A percentile compares a stretch with the other conserved stretches of the same genome.
phyloP scores from a whole-genome alignment of 2,797 vertebrate species.

The Catharus ustulatus region DNA sequence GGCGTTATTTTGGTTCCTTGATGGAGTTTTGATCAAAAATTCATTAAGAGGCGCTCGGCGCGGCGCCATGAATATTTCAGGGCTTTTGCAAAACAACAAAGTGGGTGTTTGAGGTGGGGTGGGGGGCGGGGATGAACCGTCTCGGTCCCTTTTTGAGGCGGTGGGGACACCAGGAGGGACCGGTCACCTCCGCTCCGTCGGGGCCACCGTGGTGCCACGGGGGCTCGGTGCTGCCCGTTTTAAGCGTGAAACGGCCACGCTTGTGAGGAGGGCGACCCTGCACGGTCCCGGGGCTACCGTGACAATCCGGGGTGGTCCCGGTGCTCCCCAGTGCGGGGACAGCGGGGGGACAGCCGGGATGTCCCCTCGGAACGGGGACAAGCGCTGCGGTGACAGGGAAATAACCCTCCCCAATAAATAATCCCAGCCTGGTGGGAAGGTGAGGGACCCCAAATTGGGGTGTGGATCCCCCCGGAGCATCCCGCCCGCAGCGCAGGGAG shows the following conservation, averaged over 20 bases:
- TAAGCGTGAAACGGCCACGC: background rate
- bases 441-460: background rate
- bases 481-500: background rate
- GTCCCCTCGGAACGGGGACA: background rate
- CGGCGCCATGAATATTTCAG: conserved; percentile 50
- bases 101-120: background rate
- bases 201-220: background rate
- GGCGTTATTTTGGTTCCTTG: background rate
- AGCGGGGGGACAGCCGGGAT: too few relatives aligned
- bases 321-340: accelerated
- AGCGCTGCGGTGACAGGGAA: too few relatives aligned
- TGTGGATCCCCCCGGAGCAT: background rate
- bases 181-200: background rate
- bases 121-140: background rate
- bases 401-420: background rate
- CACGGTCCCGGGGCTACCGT: background rate
- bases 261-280: accelerated
- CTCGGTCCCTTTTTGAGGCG: background rate
- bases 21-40: conserved; percentile 59
- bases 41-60: background rate
- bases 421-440: background rate
- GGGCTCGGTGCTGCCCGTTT: background rate
- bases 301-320: background rate
- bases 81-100: conserved; percentile 26
- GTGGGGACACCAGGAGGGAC: background rate